These are phyloP conservation scores for Cryptosula pallasiana DNA, from an alignment of 2,888 invertebrate genomes.

Conservation along the genomic window DNA sequence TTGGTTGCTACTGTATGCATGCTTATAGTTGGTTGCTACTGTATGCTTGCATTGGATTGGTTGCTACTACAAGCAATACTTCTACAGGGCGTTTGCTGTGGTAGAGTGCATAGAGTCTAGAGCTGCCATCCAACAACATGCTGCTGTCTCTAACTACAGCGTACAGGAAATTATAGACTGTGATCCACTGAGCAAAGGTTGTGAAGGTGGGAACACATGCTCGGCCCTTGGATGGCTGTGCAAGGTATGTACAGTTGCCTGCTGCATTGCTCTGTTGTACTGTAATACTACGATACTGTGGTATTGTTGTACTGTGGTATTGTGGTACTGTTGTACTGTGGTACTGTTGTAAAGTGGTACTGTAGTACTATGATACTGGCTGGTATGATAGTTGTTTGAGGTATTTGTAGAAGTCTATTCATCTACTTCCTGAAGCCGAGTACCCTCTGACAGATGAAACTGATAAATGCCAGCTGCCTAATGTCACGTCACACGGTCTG, in stretches of 20 bases:
- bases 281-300: no score
- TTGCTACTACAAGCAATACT: no score
- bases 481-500: not conserved
- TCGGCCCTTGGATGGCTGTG: slow-evolving; percentile 69
- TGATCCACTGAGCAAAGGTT: slow-evolving; percentile 66
- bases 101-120: slow-evolving; percentile 72
- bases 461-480: slow-evolving; percentile 41
- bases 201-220: slow-evolving; percentile 76
- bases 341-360: no score
- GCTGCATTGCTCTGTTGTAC: no score
- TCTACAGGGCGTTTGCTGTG: slow-evolving; percentile 67
- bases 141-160: slow-evolving; percentile 62
- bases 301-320: no score
- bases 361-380: no score
- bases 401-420: not conserved
- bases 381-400: no score
- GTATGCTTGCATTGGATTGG: no score
- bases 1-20: no score
- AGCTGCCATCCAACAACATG: slow-evolving; percentile 63
- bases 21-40: no score
- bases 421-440: slow-evolving; percentile 58
- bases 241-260: slow-evolving; percentile 35
- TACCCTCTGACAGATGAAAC: slow-evolving; percentile 61
- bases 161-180: slow-evolving; percentile 80
- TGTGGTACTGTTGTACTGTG: no score